phyloP scores from a whole-genome alignment of 2,797 vertebrate genomes.

The Peromyscus aztecus region DNA sequence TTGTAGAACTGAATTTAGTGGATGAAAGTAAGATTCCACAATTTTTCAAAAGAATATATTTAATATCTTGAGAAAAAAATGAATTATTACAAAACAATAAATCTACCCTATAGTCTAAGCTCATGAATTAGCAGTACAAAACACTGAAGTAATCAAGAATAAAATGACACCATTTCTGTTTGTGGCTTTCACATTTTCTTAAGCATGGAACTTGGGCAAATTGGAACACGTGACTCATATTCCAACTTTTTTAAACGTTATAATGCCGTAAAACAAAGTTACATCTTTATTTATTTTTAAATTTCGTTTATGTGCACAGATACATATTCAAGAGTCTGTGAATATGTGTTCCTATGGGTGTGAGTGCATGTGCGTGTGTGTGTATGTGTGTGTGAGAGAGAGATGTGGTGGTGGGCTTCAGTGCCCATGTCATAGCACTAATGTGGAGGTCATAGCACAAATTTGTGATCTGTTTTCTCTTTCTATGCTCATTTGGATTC shows the following conservation, averaged over 20 bases:
- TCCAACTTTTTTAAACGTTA: background rate
- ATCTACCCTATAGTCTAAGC: background rate
- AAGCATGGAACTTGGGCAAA: background rate
- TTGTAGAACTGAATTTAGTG: background rate
- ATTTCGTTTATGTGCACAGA: background rate
- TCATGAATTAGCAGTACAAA: background rate
- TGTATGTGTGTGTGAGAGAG: background rate
- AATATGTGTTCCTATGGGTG: background rate
- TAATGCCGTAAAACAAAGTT: background rate
- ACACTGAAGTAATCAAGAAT: background rate
- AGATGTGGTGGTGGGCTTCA: background rate
- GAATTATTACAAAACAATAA: background rate
- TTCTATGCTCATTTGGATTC: background rate
- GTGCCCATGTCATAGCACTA: background rate
- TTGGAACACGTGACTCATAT: background rate
- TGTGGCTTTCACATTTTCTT: background rate
- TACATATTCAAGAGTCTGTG: background rate
- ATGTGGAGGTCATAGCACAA: background rate
- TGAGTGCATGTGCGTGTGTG: background rate
- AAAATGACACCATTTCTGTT: background rate
- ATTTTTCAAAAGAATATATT: background rate
- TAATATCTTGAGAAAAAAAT: background rate
- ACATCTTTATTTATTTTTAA: background rate
- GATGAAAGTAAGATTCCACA: background rate
- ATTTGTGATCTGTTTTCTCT: background rate